Conservation (phyloP, 2,888 invertebrate species). For the Ctenicera cuprea region DNA sequence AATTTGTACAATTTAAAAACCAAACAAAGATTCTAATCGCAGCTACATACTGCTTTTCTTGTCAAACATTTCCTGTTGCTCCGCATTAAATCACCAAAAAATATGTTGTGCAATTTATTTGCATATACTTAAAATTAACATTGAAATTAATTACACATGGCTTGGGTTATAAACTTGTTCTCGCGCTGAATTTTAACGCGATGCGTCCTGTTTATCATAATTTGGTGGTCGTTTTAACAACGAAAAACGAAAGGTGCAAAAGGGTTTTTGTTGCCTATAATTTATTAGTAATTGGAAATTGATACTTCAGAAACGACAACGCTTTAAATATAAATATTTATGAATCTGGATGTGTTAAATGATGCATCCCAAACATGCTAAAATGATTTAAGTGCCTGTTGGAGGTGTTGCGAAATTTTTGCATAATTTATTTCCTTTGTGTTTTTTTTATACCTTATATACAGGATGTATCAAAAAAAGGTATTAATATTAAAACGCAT, state of each 20-base stretch:
- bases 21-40: too few relatives aligned
- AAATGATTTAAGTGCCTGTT: too few relatives aligned
- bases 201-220: slow-evolving; percentile 23
- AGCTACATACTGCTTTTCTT: too few relatives aligned
- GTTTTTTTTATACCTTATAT: too few relatives aligned
- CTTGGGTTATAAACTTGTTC: neutral
- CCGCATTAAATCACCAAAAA: too few relatives aligned
- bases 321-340: neutral
- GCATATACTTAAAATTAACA: neutral
- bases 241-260: neutral
- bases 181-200: slow-evolving; percentile 1
- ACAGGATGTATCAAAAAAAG: too few relatives aligned
- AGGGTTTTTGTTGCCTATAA: neutral
- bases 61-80: too few relatives aligned
- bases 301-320: neutral
- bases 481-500: too few relatives aligned
- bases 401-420: too few relatives aligned
- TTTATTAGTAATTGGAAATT: slow-evolving; percentile 1
- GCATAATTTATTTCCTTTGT: too few relatives aligned
- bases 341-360: neutral
- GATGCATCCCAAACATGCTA: too few relatives aligned
- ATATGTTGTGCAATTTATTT: neutral
- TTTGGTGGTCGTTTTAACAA: neutral
- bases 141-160: neutral
- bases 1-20: too few relatives aligned